Evolutionary conservation across 1,140 invertebrate species (phyloP).

Genomic region (Protaetia brevitarsis): DNA sequence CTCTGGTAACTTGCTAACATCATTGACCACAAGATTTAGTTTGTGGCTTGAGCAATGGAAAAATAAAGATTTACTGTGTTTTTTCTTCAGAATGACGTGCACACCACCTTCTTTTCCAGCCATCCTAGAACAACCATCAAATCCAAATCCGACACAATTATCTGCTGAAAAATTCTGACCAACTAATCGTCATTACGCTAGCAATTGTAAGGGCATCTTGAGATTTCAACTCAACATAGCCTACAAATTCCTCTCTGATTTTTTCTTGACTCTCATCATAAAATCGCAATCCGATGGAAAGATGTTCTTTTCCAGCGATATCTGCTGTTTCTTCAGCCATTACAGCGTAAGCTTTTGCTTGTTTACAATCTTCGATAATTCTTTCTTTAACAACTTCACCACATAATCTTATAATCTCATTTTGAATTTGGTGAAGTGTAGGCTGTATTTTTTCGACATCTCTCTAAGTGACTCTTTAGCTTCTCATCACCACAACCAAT

Average conservation of each 20-base stretch:
- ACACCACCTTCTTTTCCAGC: slow-evolving; percentile 42
- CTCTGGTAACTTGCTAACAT: slow-evolving; percentile 37
- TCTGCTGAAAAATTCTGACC: slow-evolving; percentile 25
- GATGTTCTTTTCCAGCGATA: slow-evolving; percentile 36
- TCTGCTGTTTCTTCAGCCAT: slow-evolving; percentile 41
- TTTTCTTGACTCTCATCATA: slow-evolving; percentile 29
- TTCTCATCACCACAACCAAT: background rate
- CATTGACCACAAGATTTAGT: slow-evolving; percentile 47
- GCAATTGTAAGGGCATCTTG: slow-evolving; percentile 29
- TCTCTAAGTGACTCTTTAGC: background rate
- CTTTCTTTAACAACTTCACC: slow-evolving; percentile 31
- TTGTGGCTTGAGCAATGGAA: slow-evolving; percentile 46
- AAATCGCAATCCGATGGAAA: slow-evolving; percentile 36
- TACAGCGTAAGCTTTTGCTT: slow-evolving; percentile 31
- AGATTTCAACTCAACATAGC: slow-evolving; percentile 31
- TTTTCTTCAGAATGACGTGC: slow-evolving; percentile 41
- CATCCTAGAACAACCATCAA: slow-evolving; percentile 44
- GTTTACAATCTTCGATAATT: slow-evolving; percentile 32
- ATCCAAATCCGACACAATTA: slow-evolving; percentile 34
- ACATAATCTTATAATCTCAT: slow-evolving; percentile 36
- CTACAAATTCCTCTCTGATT: slow-evolving; percentile 37
- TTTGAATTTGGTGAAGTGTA: slow-evolving; percentile 39
- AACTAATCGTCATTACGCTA: slow-evolving; percentile 30
- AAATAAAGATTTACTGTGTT: slow-evolving; percentile 41
- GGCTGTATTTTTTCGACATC: slow-evolving; percentile 3